phyloP scores from a whole-genome alignment of 1,140 invertebrate species.

The Aphidius gifuensis region DNA sequence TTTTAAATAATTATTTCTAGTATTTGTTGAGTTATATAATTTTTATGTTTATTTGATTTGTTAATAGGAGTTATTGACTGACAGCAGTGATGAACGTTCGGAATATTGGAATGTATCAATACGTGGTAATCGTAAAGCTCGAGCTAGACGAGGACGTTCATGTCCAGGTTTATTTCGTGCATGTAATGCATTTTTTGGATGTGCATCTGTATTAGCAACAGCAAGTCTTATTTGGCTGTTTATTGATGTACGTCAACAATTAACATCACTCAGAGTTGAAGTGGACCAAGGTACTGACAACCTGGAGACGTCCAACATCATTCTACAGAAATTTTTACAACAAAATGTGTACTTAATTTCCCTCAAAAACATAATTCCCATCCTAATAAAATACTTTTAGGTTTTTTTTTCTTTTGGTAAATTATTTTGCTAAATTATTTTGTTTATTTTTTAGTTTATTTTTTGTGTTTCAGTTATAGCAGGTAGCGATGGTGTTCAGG shows the following conservation, averaged over 20 bases:
- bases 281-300: conserved; percentile 62
- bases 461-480: conserved; percentile 60
- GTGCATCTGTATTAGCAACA: conserved; percentile 64
- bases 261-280: conserved; percentile 62
- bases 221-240: conserved; percentile 67
- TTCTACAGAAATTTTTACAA: not conserved
- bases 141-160: conserved; percentile 37
- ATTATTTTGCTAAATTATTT: not conserved
- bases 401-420: too few relatives aligned
- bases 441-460: conserved; percentile 1
- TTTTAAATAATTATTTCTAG: not conserved
- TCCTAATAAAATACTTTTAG: too few relatives aligned
- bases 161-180: conserved; percentile 58
- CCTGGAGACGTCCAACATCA: conserved; percentile 5
- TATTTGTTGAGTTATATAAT: not conserved
- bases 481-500: conserved; percentile 62
- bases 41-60: too few relatives aligned
- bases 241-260: conserved; percentile 66
- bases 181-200: conserved; percentile 61
- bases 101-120: conserved; percentile 48
- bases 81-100: conserved; percentile 59
- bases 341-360: too few relatives aligned
- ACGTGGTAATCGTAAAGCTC: conserved; percentile 39
- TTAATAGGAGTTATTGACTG: conserved; percentile 52
- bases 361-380: too few relatives aligned